Evolutionary conservation across 2,797 vertebrate species (phyloP), one percentile per base, ranked within the genome.

Genomic region (Notolepis coatsorum): DNA sequence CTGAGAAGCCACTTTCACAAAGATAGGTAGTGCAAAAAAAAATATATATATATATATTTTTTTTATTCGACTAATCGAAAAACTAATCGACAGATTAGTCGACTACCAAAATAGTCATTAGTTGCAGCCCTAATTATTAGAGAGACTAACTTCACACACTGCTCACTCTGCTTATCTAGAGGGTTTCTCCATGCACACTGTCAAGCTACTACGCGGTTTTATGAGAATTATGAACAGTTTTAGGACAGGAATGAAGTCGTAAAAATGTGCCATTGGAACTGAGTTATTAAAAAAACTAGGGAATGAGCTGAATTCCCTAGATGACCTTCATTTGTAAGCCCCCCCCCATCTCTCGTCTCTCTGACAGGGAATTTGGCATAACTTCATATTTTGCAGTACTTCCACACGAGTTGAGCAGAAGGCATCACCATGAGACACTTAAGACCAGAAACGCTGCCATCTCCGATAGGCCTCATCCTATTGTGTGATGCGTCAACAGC

Each of bases 391-490:
- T 53, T 46, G 31, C 47, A 23, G 35, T 54, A 52, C 15, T 46
- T 46, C 17, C 41, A 61, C 7, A 23, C n/a, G 2, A 57, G 47
- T 68, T 67, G 46, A 59, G 48, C 41, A 48, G 49, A 58, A 53
- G 59, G 39, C 64, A 39, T 68, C 5, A 7, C 38, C 62, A 54
- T 25, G 45, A 18, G 65, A 77, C 59, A 5, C 59, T 37, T 38
- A 66, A 27, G 46, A 49, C 56, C 72, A 51, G 45, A 79, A 61
- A 51, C 39, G 5, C 57, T 52, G 75, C 61, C 71, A 57, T 53
- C 58, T 69, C 68, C 6, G n/a, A 67, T 60, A 61, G 23, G 23
- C n/a, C 21, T 39, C 33, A 39, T 21, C 23, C 23, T 25, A 70
- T 35, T 63, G 56, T 51, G 60, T 7, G 31, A 27, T 10, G n/a